Evolutionary conservation across 2,113 vertebrate genomes (phyloP).

Genomic region (Melanocharis versteri): DNA sequence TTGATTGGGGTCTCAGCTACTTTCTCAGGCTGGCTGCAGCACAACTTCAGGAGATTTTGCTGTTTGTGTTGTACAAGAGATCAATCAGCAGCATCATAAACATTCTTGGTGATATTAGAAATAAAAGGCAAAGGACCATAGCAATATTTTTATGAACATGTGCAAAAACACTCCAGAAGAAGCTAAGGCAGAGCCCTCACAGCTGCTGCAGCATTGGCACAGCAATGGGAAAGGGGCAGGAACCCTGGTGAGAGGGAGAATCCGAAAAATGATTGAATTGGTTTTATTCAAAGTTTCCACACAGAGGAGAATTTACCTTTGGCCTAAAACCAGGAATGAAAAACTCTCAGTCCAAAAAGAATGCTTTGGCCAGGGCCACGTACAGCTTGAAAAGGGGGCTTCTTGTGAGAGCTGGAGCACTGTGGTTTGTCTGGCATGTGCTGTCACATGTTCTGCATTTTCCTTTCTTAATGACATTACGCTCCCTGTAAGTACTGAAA

Average conservation of each 20-base stretch:
- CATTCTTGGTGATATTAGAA: background rate
- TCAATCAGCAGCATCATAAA: background rate
- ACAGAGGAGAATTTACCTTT: constrained; percentile 13
- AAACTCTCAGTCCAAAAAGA: background rate
- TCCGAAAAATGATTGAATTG: background rate
- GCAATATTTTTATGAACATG: background rate
- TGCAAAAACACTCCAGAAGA: background rate
- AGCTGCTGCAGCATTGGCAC: background rate
- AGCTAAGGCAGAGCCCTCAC: background rate
- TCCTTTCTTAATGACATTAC: constrained; percentile 45
- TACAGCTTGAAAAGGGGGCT: background rate
- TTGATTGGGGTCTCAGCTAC: background rate
- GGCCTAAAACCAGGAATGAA: constrained; percentile 32
- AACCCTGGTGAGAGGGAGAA: background rate
- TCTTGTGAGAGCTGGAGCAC: constrained; percentile 5
- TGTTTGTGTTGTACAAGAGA: background rate
- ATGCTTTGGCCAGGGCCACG: background rate
- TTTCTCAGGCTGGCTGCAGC: background rate
- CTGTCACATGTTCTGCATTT: constrained; percentile 45
- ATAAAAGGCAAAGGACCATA: background rate
- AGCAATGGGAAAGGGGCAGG: background rate
- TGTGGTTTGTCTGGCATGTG: constrained; percentile 47
- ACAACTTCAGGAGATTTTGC: background rate
- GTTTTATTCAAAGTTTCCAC: constrained; percentile 22
- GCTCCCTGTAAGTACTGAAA: background rate